phyloP scores from a whole-genome alignment of 2,797 vertebrate genomes.

The Chromis chromis region DNA sequence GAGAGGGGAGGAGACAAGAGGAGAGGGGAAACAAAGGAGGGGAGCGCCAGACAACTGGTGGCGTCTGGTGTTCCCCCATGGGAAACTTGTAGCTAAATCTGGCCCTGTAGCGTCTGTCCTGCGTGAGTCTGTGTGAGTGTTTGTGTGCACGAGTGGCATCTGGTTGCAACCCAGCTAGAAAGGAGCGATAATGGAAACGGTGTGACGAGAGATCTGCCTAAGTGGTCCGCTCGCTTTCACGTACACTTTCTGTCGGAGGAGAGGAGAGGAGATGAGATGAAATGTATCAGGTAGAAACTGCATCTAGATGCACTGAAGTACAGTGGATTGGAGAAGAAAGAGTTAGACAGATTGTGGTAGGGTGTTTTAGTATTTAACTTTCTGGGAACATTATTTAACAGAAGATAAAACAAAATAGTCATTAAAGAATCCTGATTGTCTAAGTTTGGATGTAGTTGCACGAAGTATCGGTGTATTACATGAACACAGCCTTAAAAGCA shows the following conservation, averaged over 20 bases:
- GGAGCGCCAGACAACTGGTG: slow-evolving; percentile 75
- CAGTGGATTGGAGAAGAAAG: background rate
- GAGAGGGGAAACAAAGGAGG: slow-evolving; percentile 63
- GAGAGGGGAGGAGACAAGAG: slow-evolving; percentile 34
- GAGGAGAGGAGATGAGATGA: background rate
- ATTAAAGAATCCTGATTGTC: background rate
- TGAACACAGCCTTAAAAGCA: background rate
- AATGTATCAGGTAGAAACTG: slow-evolving; percentile 12
- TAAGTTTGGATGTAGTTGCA: background rate
- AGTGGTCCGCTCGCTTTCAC: slow-evolving; percentile 69
- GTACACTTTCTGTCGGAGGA: slow-evolving; percentile 19
- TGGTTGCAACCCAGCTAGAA: slow-evolving; percentile 83
- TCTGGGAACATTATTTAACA: slow-evolving; percentile 1
- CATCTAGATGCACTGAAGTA: slow-evolving; percentile 7
- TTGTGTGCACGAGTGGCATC: slow-evolving; percentile 72
- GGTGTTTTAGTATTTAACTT: background rate
- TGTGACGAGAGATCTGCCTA: slow-evolving; percentile 75
- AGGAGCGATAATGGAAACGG: slow-evolving; percentile 89
- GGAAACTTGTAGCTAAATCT: slow-evolving; percentile 82
- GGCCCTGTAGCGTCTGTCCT: slow-evolving; percentile 78
- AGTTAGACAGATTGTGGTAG: background rate
- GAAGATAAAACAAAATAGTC: background rate
- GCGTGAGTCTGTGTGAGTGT: slow-evolving; percentile 59
- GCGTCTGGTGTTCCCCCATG: slow-evolving; percentile 77
- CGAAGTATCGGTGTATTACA: background rate